Conservation (phyloP, 2,797 vertebrate genomes). For the Melanotaenia parkinsoni region DNA sequence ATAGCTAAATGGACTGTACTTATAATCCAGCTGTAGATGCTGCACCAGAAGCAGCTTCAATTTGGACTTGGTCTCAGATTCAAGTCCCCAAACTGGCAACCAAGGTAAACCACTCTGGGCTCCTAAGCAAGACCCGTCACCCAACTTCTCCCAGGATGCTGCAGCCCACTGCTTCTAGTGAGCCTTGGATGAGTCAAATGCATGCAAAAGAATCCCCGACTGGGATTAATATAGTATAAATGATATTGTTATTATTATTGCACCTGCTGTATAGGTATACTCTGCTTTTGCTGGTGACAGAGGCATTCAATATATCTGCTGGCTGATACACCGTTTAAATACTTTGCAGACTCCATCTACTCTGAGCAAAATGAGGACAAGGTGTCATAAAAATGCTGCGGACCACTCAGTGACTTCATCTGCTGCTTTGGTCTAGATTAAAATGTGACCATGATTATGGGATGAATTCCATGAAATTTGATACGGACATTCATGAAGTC, state of each 20-base stretch:
- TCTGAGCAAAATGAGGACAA: neutral
- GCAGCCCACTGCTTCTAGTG: no score
- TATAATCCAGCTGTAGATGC: constrained; percentile 88
- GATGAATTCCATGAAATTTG: neutral
- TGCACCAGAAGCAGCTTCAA: constrained; percentile 95
- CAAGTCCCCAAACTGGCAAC: neutral
- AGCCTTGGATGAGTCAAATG: neutral
- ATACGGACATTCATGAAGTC: neutral
- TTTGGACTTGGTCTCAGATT: constrained; percentile 66
- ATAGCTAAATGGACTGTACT: neutral
- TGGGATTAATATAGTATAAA: neutral
- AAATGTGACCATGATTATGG: neutral
- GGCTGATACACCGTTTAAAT: neutral
- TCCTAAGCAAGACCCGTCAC: neutral
- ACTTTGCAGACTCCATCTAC: neutral
- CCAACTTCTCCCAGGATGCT: neutral
- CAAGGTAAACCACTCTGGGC: neutral
- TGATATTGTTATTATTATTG: neutral
- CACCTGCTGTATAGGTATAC: neutral
- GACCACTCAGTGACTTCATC: no score
- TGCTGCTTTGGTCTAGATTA: no score
- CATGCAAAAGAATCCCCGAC: neutral
- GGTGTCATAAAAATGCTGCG: no score
- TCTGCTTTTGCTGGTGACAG: neutral
- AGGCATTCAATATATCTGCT: neutral